Base-by-base conservation (phyloP, 2,113 vertebrate species). In the Esox niger region DNA sequence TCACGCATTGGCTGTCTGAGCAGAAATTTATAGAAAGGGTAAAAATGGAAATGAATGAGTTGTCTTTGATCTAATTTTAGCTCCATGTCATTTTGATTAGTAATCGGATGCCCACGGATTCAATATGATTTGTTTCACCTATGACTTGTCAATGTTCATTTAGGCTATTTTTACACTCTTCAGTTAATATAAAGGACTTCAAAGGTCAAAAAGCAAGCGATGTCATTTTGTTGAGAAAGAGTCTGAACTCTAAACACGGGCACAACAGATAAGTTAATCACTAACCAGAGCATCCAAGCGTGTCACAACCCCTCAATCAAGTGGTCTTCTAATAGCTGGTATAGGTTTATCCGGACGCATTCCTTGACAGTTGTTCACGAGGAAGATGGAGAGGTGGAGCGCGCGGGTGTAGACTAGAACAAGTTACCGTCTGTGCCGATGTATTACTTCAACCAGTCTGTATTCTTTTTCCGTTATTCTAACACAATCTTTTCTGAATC, bases 291-390 rank as follows among this genome's bases (percentile, higher is more conserved):
- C 25, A 57, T 57, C 55, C 25, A 26, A 27, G 55, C 55, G 4
- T 26, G 25, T 29, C 25, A 25, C 21, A 10, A 26, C 27, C 54
- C 7, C 6, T n/a, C 54, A 25, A 13, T 27, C 54, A n/a, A 27
- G 54, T 56, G 21, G 15, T 56, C 8, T 11, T 25, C 6, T 4
- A 25, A 56, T 13, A n/a, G 55, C 25, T 26, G 8, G 55, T 57
- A 27, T 15, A 59, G 57, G 57, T 57, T 21, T 27, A 13, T 11
- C 25, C 55, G 5, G 20, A n/a, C 59, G 59, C 59, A 61, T 61
- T 61, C 59, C 59, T 61, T 61, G 32, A 61, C 59, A 61, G 59
- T 20, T 61, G 59, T 31, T 61, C 20, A 20, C 30, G 6, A 32
- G 27, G 59, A 61, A 61, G 59, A 61, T 61, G 59, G 59, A 61